A percentile compares a stretch with the other conserved stretches of the same genome.
Conservation (phyloP, 2,797 vertebrate species). For the Anas acuta region DNA sequence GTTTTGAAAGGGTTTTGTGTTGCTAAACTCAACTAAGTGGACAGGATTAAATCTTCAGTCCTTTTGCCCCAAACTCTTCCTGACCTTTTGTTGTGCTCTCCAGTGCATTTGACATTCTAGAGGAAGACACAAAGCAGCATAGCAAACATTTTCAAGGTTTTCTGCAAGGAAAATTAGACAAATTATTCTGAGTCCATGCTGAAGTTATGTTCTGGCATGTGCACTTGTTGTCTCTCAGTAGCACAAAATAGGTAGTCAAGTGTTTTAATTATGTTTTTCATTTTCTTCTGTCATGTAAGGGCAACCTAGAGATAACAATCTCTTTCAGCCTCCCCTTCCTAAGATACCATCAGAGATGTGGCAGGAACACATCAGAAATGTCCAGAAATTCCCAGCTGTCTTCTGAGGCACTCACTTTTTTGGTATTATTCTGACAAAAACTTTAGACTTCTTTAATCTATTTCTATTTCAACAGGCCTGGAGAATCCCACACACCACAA, state of each 20-base stretch:
- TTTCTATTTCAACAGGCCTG: neutral
- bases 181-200: neutral
- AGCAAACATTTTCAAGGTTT: neutral
- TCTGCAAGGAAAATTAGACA: neutral
- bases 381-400: neutral
- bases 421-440: neutral
- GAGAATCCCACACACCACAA: accelerated
- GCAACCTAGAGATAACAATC: neutral
- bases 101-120: neutral
- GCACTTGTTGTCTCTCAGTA: neutral
- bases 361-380: neutral
- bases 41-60: neutral
- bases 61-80: constrained; percentile 29
- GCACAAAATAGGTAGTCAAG: neutral
- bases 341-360: neutral
- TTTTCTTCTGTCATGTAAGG: neutral
- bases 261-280: neutral
- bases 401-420: neutral
- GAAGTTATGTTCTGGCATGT: neutral
- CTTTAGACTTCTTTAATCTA: neutral
- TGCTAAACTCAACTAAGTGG: neutral
- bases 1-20: neutral
- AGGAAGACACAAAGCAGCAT: neutral
- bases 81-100: constrained; percentile 20
- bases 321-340: neutral